Base-by-base conservation (phyloP, 1,140 invertebrate species). In the Heliconius congener region DNA sequence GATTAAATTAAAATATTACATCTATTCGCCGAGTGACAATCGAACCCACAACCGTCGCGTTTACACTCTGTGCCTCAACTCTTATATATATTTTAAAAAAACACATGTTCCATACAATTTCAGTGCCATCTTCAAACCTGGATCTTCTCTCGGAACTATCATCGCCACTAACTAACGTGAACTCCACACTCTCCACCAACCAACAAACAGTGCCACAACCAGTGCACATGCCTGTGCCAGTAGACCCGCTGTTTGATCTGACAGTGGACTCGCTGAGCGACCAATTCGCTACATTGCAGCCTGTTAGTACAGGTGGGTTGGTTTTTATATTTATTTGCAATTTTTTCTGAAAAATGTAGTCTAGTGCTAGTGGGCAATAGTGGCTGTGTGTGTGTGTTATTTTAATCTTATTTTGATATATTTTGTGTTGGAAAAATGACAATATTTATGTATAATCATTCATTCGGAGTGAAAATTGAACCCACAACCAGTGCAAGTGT, bases 81-180 rank as follows among this genome's bases (percentile, higher is more conserved):
- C 8, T 37, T 37, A 16, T 46, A 46, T 16, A 46, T 46, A 46
- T 46, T 13, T 46, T 3, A 46, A 46, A 46, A 16, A 16, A 46
- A 46, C 13, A 46, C 42, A 16, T 52, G 19, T 52, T 52, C 18
- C 6, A 8, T 19, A 19, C 50, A 52, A 52, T 76, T 76, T n/a
- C 74, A 76, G 74, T 57, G 2, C 55, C 74, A 34, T 27, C 74
- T 18, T 92, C 91, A 19, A 93, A 92, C 84, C 74, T 93, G 79
- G 89, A 91, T 71, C 86, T 92, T 3, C 82, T 92, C 42, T 88
- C 87, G 30, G 85, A 87, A 13, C 82, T 91, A 37, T 70, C 81
- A 0, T 79, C 72, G 55, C 76, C 55, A 46, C 72, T 70, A 18
- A 39, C 74, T 16, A 60, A 60, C n/a, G n/a, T 52, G 16, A 52